These are phyloP conservation scores for Drosophila neotestacea DNA, from an alignment of 2,888 invertebrate genomes.

Conservation along the genomic window DNA sequence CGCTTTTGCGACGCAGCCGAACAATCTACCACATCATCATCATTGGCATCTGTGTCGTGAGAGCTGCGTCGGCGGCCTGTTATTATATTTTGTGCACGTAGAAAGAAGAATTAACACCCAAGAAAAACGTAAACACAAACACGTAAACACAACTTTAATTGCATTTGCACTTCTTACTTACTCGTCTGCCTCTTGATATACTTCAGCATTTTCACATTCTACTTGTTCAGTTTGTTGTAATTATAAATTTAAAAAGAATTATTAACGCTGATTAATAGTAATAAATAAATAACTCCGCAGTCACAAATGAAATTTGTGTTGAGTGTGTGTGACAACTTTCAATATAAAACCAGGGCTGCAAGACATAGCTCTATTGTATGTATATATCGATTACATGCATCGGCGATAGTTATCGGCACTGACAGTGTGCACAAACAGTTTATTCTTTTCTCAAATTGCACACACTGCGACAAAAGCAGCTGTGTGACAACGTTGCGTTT, in stretches of 20 bases:
- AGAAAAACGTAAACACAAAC: constrained; percentile 48
- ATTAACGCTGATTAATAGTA: not conserved
- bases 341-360: not conserved
- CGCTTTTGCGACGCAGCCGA: constrained; percentile 68
- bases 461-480: constrained; percentile 46
- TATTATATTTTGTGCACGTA: constrained; percentile 27
- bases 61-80: constrained; percentile 73
- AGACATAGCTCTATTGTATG: not conserved
- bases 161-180: constrained; percentile 46
- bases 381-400: not conserved
- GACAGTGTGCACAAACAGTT: constrained; percentile 37
- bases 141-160: constrained; percentile 5
- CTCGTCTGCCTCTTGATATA: constrained; percentile 82
- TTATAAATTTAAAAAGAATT: not conserved
- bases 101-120: constrained; percentile 40
- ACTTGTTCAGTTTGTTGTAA: constrained; percentile 22
- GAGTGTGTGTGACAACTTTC: constrained; percentile 9
- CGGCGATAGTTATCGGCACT: constrained; percentile 4
- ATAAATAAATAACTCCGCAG: constrained; percentile 21
- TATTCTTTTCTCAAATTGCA: constrained; percentile 23
- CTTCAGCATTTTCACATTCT: constrained; percentile 78
- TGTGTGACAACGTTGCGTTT: constrained; percentile 59
- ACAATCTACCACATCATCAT: constrained; percentile 54
- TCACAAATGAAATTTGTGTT: constrained; percentile 11
- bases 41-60: constrained; percentile 54